Evolutionary conservation across 2,888 invertebrate species (phyloP), one percentile per base, ranked within the genome.

Genomic region (Chydorus sphaericus): DNA sequence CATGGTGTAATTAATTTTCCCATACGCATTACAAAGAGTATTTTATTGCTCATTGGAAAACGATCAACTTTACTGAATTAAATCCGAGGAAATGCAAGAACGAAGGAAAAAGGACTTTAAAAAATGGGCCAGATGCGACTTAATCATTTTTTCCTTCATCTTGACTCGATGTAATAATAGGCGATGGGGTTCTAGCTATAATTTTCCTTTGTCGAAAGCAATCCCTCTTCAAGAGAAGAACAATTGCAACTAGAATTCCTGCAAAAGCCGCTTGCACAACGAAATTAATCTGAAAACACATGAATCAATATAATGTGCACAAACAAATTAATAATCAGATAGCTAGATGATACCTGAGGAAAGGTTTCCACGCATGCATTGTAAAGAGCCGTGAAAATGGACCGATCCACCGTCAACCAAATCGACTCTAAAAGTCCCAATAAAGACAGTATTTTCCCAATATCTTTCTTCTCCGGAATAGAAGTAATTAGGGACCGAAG

Each of bases 281-380:
- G 28, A 26, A 44, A 20, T 44, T 44, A n/a, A 44, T 44, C 44
- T 44, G n/a, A n/a, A n/a, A n/a, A n/a, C n/a, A n/a, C n/a, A n/a
- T n/a, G n/a, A n/a, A n/a, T n/a, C n/a, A n/a, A n/a, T n/a, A n/a
- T n/a, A n/a, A n/a, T n/a, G n/a, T n/a, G n/a, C n/a, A n/a, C n/a
- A n/a, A n/a, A n/a, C n/a, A n/a, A n/a, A n/a, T n/a, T n/a, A n/a
- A n/a, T n/a, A n/a, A n/a, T n/a, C n/a, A n/a, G n/a, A n/a, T n/a
- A n/a, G n/a, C n/a, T n/a, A n/a, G n/a, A n/a, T n/a, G n/a, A n/a
- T 33, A 33, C 33, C 33, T 33, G 33, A 33, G 33, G 33, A 14
- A 33, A 33, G 14, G 33, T 10, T 33, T 33, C 8, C 8, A 33
- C 33, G 14, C 8, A 33, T 10, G 33, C 33, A 33, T 33, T 33